Evolutionary conservation across 2,888 invertebrate genomes (phyloP).

Genomic region (Dioctria linearis): DNA sequence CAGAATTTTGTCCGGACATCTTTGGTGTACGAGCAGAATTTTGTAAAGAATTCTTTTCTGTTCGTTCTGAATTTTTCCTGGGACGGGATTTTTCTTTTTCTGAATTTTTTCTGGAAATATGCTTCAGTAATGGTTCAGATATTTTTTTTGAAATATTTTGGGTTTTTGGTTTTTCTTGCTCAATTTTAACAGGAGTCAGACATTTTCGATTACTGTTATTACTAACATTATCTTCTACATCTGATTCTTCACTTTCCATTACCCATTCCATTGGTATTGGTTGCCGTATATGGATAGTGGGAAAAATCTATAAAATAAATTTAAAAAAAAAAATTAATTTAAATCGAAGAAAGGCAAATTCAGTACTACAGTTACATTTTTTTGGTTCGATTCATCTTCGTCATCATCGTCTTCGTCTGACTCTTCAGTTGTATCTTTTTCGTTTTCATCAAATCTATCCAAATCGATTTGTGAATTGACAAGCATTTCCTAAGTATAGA

Average conservation of each 20-base stretch:
- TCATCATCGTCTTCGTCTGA: neutral
- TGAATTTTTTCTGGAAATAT: too few species aligned
- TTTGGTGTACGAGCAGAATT: too few species aligned
- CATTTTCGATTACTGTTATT: neutral
- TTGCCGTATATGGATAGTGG: conserved; percentile 51
- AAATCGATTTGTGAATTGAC: conserved; percentile 43
- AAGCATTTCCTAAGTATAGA: conserved; percentile 10
- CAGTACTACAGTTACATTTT: neutral
- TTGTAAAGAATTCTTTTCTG: neutral
- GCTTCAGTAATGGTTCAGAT: too few species aligned
- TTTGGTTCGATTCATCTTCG: conserved; percentile 20
- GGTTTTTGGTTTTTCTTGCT: too few species aligned
- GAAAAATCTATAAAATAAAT: conserved; percentile 39
- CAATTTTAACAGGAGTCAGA: neutral
- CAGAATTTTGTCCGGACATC: too few species aligned
- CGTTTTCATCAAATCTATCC: conserved; percentile 21
- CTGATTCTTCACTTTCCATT: conserved; percentile 11
- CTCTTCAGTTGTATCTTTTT: neutral
- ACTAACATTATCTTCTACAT: neutral
- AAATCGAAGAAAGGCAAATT: neutral
- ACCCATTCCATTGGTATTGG: conserved; percentile 14
- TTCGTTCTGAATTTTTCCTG: neutral
- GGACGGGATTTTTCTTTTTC: too few species aligned
- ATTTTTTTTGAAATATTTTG: too few species aligned
- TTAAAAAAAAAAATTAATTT: neutral